Conservation (phyloP, 2,113 vertebrate species). For the Puntigrus tetrazona region DNA sequence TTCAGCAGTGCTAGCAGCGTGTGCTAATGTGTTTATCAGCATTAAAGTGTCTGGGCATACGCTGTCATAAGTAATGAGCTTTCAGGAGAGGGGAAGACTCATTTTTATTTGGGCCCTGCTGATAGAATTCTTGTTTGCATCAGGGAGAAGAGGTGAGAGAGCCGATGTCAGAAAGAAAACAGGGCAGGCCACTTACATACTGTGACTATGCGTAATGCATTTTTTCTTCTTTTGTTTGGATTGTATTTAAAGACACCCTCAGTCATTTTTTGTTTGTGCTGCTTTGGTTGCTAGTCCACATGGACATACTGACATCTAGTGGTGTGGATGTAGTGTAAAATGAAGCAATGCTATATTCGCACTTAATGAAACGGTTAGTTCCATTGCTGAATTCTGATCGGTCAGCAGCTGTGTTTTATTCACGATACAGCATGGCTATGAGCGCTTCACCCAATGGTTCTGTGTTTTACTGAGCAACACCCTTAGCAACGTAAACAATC, state of each 20-base stretch:
- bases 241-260: not conserved
- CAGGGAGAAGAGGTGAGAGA: not conserved
- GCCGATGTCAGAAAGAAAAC: not conserved
- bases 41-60: constrained; percentile 43
- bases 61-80: constrained; percentile 60
- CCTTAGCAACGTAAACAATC: too few species aligned
- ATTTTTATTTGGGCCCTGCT: constrained; percentile 43
- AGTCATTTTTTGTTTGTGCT: constrained; percentile 6
- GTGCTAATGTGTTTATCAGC: constrained; percentile 54
- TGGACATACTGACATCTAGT: not conserved
- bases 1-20: constrained; percentile 38
- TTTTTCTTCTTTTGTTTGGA: not conserved
- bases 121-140: constrained; percentile 34
- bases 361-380: not conserved
- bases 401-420: too few species aligned
- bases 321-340: not conserved
- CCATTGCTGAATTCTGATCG: too few species aligned
- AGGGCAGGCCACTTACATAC: not conserved
- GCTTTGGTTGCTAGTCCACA: not conserved
- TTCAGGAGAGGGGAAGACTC: constrained; percentile 39
- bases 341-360: not conserved
- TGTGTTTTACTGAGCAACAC: too few species aligned
- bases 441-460: too few species aligned
- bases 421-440: too few species aligned
- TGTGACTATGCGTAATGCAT: constrained; percentile 11